Conservation (phyloP, 2,113 vertebrate species). For the Microtus ochrogaster region DNA sequence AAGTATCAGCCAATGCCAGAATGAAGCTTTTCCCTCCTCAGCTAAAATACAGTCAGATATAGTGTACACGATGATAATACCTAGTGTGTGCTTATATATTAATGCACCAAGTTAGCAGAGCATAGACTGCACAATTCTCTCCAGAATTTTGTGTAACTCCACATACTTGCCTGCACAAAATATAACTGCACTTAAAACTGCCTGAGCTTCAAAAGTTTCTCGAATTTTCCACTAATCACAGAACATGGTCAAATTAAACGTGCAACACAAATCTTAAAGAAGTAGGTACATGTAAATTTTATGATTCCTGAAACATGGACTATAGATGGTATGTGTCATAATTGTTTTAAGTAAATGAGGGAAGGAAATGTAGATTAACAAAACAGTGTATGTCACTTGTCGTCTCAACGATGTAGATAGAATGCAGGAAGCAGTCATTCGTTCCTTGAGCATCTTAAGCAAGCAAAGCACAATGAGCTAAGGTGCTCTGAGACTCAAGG, state of each 20-base stretch:
- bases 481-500: constrained; percentile 70
- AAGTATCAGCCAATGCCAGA: not conserved
- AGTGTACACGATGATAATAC: not conserved
- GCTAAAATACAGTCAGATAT: not conserved
- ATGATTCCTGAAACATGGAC: not conserved
- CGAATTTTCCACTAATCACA: not conserved
- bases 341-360: not conserved
- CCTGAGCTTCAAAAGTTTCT: not conserved
- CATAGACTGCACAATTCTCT: not conserved
- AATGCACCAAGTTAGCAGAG: constrained; percentile 20
- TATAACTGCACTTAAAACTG: not conserved
- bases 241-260: not conserved
- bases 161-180: constrained; percentile 5
- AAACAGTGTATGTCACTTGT: constrained; percentile 58
- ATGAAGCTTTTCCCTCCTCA: not conserved
- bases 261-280: not conserved
- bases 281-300: not conserved
- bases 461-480: constrained; percentile 76
- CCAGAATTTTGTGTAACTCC: constrained; percentile 33
- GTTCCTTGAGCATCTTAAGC: constrained; percentile 66
- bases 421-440: constrained; percentile 72
- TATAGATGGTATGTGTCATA: not conserved
- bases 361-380: not conserved
- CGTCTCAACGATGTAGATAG: constrained; percentile 72
- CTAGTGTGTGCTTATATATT: too few relatives aligned